phyloP scores from a whole-genome alignment of 2,888 invertebrate genomes.

The Ametastegia equiseti region DNA sequence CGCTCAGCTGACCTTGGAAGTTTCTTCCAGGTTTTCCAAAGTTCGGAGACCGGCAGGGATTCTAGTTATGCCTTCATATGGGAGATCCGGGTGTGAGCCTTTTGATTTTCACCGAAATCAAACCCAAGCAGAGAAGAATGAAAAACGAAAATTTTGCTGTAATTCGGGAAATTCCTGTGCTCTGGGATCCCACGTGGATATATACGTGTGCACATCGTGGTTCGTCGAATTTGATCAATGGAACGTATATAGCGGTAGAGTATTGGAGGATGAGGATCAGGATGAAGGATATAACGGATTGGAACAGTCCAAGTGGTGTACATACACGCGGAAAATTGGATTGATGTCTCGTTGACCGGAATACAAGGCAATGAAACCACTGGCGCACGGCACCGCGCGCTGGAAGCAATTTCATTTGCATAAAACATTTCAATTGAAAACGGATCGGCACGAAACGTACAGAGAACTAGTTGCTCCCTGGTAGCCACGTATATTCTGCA shows the following conservation, averaged over 20 bases:
- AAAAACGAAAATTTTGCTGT: background rate
- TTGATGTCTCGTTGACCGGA: conserved; percentile 46
- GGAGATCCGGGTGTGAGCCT: no score
- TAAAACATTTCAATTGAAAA: conserved; percentile 58
- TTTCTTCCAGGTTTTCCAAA: no score
- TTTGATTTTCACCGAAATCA: no score
- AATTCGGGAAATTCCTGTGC: background rate
- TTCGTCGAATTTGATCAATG: conserved; percentile 30
- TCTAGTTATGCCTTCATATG: no score
- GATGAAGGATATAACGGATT: conserved; percentile 39
- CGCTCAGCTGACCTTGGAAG: no score
- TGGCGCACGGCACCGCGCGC: conserved; percentile 31
- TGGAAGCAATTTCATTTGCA: conserved; percentile 60
- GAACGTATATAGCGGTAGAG: background rate
- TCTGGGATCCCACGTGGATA: no score
- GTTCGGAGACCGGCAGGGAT: no score
- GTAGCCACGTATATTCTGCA: no score
- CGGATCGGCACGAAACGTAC: conserved; percentile 26
- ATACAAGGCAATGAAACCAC: conserved; percentile 45
- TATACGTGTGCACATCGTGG: background rate
- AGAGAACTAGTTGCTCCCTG: background rate
- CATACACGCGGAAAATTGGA: conserved; percentile 48
- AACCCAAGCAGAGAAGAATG: background rate
- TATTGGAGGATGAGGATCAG: background rate
- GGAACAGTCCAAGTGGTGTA: conserved; percentile 33